phyloP scores from a whole-genome alignment of 2,888 invertebrate species.

The Phyto melanocephala region DNA sequence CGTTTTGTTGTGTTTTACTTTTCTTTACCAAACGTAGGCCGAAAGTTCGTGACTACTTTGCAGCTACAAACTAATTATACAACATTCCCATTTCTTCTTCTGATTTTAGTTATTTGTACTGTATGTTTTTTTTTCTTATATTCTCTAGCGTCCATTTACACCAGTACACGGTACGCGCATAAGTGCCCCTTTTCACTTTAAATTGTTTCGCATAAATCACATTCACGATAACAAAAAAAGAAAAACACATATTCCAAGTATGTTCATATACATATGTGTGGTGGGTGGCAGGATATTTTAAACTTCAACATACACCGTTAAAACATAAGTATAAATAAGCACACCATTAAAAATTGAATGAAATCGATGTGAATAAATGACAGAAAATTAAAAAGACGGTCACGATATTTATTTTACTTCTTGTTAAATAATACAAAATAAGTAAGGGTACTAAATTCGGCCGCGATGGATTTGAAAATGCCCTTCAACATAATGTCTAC shows the following conservation, averaged over 20 bases:
- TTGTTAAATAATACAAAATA: too few species aligned
- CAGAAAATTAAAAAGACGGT: not conserved
- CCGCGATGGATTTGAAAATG: too few species aligned
- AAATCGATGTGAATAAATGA: not conserved
- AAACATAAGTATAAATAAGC: not conserved
- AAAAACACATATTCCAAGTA: too few species aligned
- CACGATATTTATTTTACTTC: not conserved
- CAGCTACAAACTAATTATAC: not conserved
- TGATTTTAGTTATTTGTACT: too few species aligned
- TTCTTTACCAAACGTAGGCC: too few species aligned
- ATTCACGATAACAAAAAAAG: slow-evolving; percentile 19
- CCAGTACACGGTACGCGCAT: slow-evolving; percentile 50
- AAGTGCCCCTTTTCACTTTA: slow-evolving; percentile 61
- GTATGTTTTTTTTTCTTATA: not conserved
- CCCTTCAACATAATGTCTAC: too few species aligned
- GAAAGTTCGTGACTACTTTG: slow-evolving; percentile 1
- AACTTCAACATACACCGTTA: not conserved
- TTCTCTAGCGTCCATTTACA: slow-evolving; percentile 54
- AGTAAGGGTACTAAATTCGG: too few species aligned
- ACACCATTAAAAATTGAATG: slow-evolving; percentile 6
- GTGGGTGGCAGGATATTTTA: not conserved
- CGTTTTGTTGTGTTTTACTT: not conserved
- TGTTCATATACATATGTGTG: too few species aligned
- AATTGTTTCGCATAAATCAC: slow-evolving; percentile 58
- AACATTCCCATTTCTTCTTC: too few species aligned